phyloP scores from a whole-genome alignment of 1,140 invertebrate species.

The Linepithema humile region DNA sequence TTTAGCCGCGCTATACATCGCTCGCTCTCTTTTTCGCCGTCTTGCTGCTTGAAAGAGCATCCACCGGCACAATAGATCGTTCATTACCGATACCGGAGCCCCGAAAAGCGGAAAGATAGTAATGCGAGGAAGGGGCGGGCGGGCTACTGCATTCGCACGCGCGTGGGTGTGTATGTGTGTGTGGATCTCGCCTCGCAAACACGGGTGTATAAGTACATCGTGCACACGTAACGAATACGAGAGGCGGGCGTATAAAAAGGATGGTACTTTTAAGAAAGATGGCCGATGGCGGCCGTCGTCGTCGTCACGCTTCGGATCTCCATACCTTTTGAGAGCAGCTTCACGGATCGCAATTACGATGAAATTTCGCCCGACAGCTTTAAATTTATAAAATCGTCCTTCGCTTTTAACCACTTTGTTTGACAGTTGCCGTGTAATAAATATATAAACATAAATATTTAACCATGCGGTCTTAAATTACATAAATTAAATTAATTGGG shows the following conservation, averaged over 20 bases:
- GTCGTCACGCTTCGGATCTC: not conserved
- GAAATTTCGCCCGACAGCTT: conserved; percentile 1
- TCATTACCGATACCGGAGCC: conserved; percentile 74
- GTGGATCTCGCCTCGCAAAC: not conserved
- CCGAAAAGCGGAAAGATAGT: conserved; percentile 70
- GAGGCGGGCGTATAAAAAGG: not conserved
- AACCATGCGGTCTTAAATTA: no score
- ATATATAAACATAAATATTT: no score
- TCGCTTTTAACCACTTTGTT: not conserved
- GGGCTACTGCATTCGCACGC: not conserved
- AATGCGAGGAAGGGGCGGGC: conserved; percentile 63
- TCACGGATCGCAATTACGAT: not conserved
- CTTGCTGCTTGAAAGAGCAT: conserved; percentile 65
- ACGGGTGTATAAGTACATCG: not conserved
- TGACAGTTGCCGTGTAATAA: not conserved
- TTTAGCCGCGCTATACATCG: not conserved
- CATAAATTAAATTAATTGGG: no score
- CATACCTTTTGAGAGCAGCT: not conserved
- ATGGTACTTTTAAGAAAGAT: conserved; percentile 28
- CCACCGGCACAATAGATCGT: conserved; percentile 75
- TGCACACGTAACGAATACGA: not conserved
- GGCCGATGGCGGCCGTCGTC: not conserved
- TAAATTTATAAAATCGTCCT: not conserved
- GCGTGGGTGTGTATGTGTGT: not conserved
- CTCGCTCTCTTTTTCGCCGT: not conserved